These are phyloP conservation scores for Ephydatia muelleri DNA, from an alignment of 37 sponge, comb jelly and placozoan species.

Conservation along the genomic window DNA sequence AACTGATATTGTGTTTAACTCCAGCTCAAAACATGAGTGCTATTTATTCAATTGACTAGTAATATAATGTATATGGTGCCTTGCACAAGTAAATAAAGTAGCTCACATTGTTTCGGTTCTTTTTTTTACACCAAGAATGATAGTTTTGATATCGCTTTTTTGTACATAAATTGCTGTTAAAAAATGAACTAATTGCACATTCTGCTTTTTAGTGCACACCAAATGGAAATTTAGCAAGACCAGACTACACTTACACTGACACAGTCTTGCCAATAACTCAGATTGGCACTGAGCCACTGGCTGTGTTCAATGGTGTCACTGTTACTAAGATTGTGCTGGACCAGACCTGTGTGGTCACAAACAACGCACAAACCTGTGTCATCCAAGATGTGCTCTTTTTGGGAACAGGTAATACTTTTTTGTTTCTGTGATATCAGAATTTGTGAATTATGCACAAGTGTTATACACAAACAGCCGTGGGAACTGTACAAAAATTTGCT, in stretches of 20 bases:
- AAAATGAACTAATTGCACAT: too few species aligned
- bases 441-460: background rate
- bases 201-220: background rate
- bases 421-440: too few species aligned
- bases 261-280: background rate
- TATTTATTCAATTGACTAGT: too few species aligned
- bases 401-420: slow-evolving; percentile 32
- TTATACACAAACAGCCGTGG: background rate
- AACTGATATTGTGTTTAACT: too few species aligned
- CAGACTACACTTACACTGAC: background rate
- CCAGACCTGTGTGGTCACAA: background rate
- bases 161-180: too few species aligned
- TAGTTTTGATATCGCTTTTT: too few species aligned
- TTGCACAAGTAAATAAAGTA: too few species aligned
- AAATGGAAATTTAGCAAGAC: background rate
- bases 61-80: too few species aligned
- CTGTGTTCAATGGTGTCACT: background rate
- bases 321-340: background rate
- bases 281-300: background rate
- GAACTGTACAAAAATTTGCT: background rate
- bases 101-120: too few species aligned
- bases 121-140: too few species aligned
- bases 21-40: too few species aligned
- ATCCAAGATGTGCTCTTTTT: slow-evolving; percentile 39
- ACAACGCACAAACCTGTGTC: background rate